A percentile compares a stretch with the other conserved stretches of the same genome.
phyloP scores from a whole-genome alignment of 2,888 invertebrate genomes.

The Parapristionchus giblindavisi region DNA sequence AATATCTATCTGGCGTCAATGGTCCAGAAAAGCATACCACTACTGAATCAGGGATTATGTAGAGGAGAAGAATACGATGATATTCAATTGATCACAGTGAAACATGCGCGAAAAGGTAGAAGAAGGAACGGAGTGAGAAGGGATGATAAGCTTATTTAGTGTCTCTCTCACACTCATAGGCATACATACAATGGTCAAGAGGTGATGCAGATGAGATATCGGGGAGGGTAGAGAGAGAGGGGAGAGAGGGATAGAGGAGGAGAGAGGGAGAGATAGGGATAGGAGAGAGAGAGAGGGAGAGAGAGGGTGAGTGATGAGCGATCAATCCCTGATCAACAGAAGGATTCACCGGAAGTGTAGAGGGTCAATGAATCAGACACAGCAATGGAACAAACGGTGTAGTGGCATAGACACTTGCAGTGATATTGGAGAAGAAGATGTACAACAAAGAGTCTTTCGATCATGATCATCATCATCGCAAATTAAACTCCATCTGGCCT shows the following conservation, averaged over 20 bases:
- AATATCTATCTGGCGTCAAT: no score
- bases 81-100: not conserved
- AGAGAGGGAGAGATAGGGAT: not conserved
- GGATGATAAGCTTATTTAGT: not conserved
- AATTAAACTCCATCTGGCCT: no score
- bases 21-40: no score
- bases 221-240: conserved; percentile 20
- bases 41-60: not conserved
- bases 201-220: not conserved
- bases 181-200: conserved; percentile 12
- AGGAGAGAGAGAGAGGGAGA: not conserved
- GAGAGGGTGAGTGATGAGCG: not conserved
- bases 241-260: conserved; percentile 5
- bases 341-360: no score
- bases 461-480: no score
- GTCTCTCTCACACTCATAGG: conserved; percentile 21
- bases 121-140: not conserved
- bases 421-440: no score
- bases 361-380: no score
- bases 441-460: no score
- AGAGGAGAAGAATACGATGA: not conserved
- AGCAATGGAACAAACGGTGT: no score
- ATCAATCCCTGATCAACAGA: no score
- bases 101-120: not conserved
- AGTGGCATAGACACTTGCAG: no score